These are phyloP conservation scores for Nibea coibor DNA, from an alignment of 2,113 vertebrate species.

Conservation along the genomic window DNA sequence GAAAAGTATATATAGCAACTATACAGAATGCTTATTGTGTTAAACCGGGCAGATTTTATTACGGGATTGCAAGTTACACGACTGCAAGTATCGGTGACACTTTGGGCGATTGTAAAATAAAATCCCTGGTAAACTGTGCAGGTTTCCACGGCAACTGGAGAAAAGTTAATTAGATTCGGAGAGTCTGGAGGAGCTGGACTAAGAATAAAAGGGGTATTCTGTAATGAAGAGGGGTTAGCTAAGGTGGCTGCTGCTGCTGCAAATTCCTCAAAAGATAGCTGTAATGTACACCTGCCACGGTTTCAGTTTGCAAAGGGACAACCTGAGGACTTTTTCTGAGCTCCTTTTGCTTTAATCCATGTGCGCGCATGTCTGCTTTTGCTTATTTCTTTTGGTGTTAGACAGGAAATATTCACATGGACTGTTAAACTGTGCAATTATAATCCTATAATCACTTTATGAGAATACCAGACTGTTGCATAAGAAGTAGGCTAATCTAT, in stretches of 20 bases:
- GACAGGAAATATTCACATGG: background rate
- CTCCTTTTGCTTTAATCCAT: background rate
- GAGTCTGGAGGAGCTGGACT: slow-evolving; percentile 21
- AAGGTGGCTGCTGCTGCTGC: background rate
- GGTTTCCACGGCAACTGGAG: slow-evolving; percentile 53
- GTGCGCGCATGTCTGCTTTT: background rate
- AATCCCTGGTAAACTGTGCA: slow-evolving; percentile 2
- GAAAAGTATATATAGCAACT: background rate
- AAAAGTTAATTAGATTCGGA: slow-evolving; percentile 55
- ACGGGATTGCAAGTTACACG: too few relatives aligned
- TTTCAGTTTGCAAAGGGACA: background rate
- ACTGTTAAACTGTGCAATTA: slow-evolving; percentile 4
- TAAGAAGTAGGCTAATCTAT: slow-evolving; percentile 56
- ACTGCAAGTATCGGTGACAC: background rate
- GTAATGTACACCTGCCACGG: background rate
- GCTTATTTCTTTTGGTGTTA: background rate
- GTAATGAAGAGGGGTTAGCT: slow-evolving; percentile 10
- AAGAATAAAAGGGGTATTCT: slow-evolving; percentile 43
- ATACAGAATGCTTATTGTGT: too few relatives aligned
- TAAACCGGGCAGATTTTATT: background rate
- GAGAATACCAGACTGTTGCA: slow-evolving; percentile 4
- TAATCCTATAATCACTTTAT: slow-evolving; percentile 67
- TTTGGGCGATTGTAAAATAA: background rate
- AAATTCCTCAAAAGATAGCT: slow-evolving; percentile 38
- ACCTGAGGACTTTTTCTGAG: background rate